These are phyloP conservation scores for Oasisia sp. DNA, from an alignment of 2,888 invertebrate genomes.

Conservation along the genomic window DNA sequence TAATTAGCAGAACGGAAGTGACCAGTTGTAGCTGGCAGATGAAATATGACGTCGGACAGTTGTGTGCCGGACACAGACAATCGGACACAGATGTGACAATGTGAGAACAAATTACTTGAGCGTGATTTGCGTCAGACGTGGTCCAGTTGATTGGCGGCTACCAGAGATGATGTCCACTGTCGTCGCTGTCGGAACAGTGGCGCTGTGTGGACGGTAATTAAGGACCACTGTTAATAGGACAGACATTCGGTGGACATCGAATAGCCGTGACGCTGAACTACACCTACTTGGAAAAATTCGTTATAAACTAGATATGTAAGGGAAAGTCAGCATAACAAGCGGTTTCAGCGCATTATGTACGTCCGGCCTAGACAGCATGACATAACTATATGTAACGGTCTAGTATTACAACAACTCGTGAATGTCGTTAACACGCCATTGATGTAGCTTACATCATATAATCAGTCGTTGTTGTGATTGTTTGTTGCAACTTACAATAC, in stretches of 20 bases:
- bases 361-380: too few species aligned
- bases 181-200: background rate
- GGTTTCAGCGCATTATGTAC: too few species aligned
- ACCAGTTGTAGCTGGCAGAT: background rate
- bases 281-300: background rate
- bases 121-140: background rate
- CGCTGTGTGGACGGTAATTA: background rate
- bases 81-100: conserved; percentile 1
- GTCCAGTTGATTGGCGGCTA: background rate
- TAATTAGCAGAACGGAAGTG: background rate
- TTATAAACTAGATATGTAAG: background rate
- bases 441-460: too few species aligned
- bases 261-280: background rate
- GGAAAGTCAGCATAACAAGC: too few species aligned
- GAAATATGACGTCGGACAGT: background rate
- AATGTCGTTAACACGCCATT: too few species aligned
- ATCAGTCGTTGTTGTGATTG: too few species aligned
- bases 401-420: too few species aligned
- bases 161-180: background rate
- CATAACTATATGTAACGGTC: too few species aligned
- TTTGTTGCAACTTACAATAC: too few species aligned
- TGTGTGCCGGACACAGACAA: background rate
- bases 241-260: background rate
- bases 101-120: background rate
- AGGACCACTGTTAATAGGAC: background rate